phyloP scores from a whole-genome alignment of 2,888 invertebrate species.

The Amphipoea lucens region DNA sequence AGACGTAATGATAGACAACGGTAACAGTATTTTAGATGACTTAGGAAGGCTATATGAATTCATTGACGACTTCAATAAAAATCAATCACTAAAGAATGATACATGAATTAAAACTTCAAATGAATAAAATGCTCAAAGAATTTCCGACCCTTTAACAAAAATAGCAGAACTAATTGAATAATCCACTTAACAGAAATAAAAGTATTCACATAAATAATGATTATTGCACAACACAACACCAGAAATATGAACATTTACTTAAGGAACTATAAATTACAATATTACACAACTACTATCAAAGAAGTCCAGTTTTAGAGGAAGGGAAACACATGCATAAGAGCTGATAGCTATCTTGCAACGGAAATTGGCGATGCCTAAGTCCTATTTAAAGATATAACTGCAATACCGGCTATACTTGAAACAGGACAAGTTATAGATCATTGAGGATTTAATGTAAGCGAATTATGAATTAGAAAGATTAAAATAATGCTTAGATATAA shows the following conservation, averaged over 20 bases:
- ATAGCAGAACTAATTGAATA: slow-evolving; percentile 17
- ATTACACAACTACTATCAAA: slow-evolving; percentile 70
- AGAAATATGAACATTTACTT: slow-evolving; percentile 34
- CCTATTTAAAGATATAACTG: slow-evolving; percentile 55
- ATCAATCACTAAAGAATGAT: not conserved
- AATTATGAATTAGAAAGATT: slow-evolving; percentile 52
- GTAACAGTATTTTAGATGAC: slow-evolving; percentile 3
- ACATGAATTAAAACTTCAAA: not conserved
- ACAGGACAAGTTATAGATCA: slow-evolving; percentile 20
- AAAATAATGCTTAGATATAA: slow-evolving; percentile 30
- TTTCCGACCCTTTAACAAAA: slow-evolving; percentile 1
- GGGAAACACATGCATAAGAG: slow-evolving; percentile 70
- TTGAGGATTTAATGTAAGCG: slow-evolving; percentile 32
- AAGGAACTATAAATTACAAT: slow-evolving; percentile 67
- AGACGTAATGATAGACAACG: slow-evolving; percentile 5
- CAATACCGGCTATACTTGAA: slow-evolving; percentile 36
- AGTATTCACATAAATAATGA: slow-evolving; percentile 33
- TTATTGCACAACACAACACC: slow-evolving; percentile 39
- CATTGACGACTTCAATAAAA: not conserved
- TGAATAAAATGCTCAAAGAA: not conserved
- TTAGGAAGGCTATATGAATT: not conserved
- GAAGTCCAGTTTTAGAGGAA: slow-evolving; percentile 69
- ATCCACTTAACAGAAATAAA: slow-evolving; percentile 28
- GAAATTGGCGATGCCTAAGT: slow-evolving; percentile 72
- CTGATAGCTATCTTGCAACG: slow-evolving; percentile 67